A percentile compares a stretch with the other conserved stretches of the same genome.
These are phyloP conservation scores for Perognathus longimembris DNA, from an alignment of 2,113 vertebrate genomes.

Conservation along the genomic window DNA sequence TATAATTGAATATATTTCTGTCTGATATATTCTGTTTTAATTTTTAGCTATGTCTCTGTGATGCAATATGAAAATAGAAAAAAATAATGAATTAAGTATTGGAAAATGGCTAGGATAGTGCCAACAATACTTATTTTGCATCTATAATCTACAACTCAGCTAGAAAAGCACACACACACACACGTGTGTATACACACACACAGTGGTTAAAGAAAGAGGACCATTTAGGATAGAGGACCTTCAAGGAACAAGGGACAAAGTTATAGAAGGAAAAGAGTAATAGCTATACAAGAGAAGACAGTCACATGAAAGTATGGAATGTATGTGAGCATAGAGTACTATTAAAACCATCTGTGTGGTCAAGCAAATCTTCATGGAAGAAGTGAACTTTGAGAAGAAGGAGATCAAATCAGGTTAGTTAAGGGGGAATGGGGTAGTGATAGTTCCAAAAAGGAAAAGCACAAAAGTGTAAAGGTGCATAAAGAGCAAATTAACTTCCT, in stretches of 20 bases:
- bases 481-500: not conserved
- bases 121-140: not conserved
- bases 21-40: not conserved
- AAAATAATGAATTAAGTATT: not conserved
- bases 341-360: not conserved
- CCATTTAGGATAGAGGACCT: not conserved
- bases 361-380: not conserved
- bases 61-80: constrained; percentile 27
- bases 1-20: constrained; percentile 53
- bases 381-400: constrained; percentile 5
- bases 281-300: not conserved
- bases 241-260: not conserved
- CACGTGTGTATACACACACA: too few species aligned
- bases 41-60: not conserved
- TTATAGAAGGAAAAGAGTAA: not conserved
- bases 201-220: not conserved
- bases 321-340: not conserved
- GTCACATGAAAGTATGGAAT: not conserved
- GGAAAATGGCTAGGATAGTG: too few species aligned
- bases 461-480: not conserved
- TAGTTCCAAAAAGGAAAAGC: not conserved
- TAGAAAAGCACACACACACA: too few species aligned
- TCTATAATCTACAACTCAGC: not conserved
- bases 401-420: not conserved
- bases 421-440: not conserved